Conservation (phyloP, 2,113 vertebrate genomes). For the Festucalex cinctus region DNA sequence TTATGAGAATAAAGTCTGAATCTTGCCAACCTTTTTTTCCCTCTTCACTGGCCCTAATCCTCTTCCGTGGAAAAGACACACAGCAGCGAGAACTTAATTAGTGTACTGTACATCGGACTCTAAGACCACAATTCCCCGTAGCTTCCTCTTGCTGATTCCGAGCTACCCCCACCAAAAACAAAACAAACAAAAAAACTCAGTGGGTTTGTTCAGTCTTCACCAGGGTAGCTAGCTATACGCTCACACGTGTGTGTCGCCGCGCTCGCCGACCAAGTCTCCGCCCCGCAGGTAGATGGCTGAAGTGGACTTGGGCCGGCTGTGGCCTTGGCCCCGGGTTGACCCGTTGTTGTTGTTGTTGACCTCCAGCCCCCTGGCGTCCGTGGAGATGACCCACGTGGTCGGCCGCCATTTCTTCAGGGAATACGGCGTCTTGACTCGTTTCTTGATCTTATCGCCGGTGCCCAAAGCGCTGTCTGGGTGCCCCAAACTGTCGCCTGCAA, state of each 20-base stretch:
- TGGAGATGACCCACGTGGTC: slow-evolving; percentile 95
- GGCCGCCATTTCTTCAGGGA: slow-evolving; percentile 97
- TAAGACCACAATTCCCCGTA: slow-evolving; percentile 42
- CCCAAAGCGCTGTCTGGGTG: slow-evolving; percentile 79
- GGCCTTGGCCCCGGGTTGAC: slow-evolving; percentile 34
- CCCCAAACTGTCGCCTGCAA: slow-evolving; percentile 76
- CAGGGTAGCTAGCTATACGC: slow-evolving; percentile 34
- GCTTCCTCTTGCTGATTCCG: slow-evolving; percentile 58
- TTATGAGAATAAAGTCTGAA: too few species aligned
- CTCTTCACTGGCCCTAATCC: too few species aligned
- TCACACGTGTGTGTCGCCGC: slow-evolving; percentile 86
- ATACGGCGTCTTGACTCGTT: slow-evolving; percentile 96
- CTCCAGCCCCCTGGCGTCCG: slow-evolving; percentile 83
- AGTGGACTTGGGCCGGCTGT: slow-evolving; percentile 85
- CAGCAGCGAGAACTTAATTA: slow-evolving; percentile 62
- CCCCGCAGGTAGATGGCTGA: slow-evolving; percentile 89
- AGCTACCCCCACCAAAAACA: slow-evolving; percentile 17
- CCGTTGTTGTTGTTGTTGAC: slow-evolving; percentile 72
- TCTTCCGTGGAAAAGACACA: too few species aligned
- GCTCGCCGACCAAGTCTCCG: slow-evolving; percentile 78
- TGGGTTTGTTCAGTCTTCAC: slow-evolving; percentile 18
- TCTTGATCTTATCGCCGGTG: slow-evolving; percentile 97
- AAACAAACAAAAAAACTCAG: slow-evolving; percentile 31
- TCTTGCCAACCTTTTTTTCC: too few species aligned
- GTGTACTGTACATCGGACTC: slow-evolving; percentile 49